These are phyloP conservation scores for Syrmaticus mikado DNA, from an alignment of 2,113 vertebrate genomes.

Conservation along the genomic window DNA sequence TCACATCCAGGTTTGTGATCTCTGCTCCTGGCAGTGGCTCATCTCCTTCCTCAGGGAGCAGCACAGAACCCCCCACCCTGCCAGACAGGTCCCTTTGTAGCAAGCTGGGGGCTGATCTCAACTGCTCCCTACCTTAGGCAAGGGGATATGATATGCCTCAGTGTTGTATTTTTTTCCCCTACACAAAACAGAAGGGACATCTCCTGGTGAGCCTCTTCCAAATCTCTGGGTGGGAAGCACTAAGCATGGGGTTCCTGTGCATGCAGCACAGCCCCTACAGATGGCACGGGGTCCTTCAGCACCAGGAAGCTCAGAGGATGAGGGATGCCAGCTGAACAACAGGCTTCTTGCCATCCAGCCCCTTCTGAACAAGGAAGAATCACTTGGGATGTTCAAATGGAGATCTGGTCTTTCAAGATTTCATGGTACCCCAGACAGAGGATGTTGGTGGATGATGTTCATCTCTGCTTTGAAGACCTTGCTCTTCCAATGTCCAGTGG, in stretches of 20 bases:
- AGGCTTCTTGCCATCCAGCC: background rate
- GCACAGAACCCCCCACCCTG: rapidly evolving
- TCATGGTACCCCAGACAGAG: background rate
- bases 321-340: background rate
- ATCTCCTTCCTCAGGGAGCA: background rate
- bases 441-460: background rate
- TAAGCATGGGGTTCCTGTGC: background rate
- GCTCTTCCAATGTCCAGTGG: background rate
- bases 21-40: background rate
- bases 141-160: background rate
- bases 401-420: background rate
- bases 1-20: background rate
- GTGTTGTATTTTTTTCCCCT: background rate
- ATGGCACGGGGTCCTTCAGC: background rate
- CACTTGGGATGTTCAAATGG: background rate
- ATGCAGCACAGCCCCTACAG: rapidly evolving
- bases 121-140: background rate
- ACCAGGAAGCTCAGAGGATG: background rate
- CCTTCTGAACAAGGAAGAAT: background rate
- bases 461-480: background rate
- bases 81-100: background rate
- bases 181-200: background rate
- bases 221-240: background rate
- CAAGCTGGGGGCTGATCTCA: background rate
- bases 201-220: background rate